A percentile compares a stretch with the other conserved stretches of the same genome.
phyloP scores from a whole-genome alignment of 2,797 vertebrate genomes.

The Tympanoctomys barrerae region DNA sequence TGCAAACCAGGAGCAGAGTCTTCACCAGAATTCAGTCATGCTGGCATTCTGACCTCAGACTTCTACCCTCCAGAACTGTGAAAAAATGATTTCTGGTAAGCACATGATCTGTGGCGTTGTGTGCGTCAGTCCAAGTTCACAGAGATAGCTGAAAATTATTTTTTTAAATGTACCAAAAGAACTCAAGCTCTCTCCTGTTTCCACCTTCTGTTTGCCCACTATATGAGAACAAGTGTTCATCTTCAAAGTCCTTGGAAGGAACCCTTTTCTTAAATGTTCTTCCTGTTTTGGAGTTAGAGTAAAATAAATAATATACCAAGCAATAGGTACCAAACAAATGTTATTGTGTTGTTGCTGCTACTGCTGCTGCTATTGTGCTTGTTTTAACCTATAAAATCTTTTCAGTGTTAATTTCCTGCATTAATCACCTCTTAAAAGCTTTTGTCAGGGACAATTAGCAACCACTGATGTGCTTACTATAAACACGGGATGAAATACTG shows the following conservation, averaged over 20 bases:
- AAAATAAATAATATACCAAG: background rate
- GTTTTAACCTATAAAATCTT: background rate
- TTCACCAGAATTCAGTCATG: background rate
- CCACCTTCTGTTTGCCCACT: background rate
- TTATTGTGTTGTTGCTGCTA: background rate
- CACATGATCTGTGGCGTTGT: background rate
- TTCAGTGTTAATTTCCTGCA: background rate
- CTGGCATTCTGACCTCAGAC: background rate
- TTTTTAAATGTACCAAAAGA: background rate
- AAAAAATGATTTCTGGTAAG: background rate
- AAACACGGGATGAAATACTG: background rate
- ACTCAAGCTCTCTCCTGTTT: background rate
- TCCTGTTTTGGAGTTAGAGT: background rate
- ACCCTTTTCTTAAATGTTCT: constrained; percentile 15
- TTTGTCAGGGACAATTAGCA: background rate
- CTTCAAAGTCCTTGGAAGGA: background rate
- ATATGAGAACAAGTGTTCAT: background rate
- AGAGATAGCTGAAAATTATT: background rate
- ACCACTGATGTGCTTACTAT: background rate
- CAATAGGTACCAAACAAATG: background rate
- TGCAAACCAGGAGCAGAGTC: background rate
- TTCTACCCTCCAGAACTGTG: background rate
- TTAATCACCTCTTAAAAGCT: background rate
- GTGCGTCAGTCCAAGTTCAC: background rate
- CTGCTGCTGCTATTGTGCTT: background rate